These are phyloP conservation scores for Brenthis daphne DNA, from an alignment of 2,888 invertebrate species.

Conservation along the genomic window DNA sequence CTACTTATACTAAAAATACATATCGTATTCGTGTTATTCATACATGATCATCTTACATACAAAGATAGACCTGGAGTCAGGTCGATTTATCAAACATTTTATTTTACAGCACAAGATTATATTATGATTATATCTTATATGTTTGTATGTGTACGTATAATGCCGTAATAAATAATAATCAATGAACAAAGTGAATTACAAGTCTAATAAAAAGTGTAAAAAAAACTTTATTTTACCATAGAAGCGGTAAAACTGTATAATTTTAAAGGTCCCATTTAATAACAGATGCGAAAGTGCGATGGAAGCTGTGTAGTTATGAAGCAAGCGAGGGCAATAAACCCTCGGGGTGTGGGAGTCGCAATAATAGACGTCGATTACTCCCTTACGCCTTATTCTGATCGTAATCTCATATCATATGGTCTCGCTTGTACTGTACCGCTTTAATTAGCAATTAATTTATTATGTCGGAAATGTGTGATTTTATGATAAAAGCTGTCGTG, in stretches of 20 bases:
- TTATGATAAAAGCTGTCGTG: neutral
- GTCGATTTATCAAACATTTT: too few species aligned
- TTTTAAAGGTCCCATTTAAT: constrained; percentile 8
- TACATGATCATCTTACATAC: too few species aligned
- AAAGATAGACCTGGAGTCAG: too few species aligned
- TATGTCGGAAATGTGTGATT: neutral
- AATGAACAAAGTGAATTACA: too few species aligned
- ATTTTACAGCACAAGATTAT: too few species aligned
- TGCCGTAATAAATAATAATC: too few species aligned
- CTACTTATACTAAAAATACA: too few species aligned
- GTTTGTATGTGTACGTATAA: too few species aligned
- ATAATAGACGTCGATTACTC: constrained; percentile 63
- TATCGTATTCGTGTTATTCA: too few species aligned
- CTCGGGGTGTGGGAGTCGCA: constrained; percentile 66
- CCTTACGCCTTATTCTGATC: constrained; percentile 50
- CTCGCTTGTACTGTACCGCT: neutral
- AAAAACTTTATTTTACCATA: neutral
- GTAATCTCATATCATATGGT: constrained; percentile 35
- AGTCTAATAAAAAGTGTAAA: too few species aligned
- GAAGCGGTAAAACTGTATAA: neutral
- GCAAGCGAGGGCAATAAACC: constrained; percentile 63
- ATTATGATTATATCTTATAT: too few species aligned
- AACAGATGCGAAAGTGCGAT: constrained; percentile 28
- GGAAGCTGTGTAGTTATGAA: constrained; percentile 11
- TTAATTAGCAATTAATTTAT: constrained; percentile 5